A percentile compares a stretch with the other conserved stretches of the same genome.
phyloP scores from a whole-genome alignment of 92 coral and sea anemone genomes.

The Phymanthus crucifer region DNA sequence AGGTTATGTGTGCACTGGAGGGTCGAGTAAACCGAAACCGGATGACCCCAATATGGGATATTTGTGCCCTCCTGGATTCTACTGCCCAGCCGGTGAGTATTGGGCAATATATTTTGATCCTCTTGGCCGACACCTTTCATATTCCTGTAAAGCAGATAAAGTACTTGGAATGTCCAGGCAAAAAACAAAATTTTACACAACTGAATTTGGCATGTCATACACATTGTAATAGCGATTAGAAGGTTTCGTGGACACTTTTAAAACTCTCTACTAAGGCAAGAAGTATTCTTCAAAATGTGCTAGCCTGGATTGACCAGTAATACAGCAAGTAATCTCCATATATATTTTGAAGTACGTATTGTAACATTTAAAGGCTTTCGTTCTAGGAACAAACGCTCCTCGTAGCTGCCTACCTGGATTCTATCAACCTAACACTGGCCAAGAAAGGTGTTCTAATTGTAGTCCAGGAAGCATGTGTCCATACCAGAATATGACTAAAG shows the following conservation, averaged over 20 bases:
- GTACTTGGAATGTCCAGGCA: no score
- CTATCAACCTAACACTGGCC: slow-evolving; percentile 86
- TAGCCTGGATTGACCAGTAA: background rate
- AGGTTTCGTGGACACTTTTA: no score
- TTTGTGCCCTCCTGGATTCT: slow-evolving; percentile 89
- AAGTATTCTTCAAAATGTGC: background rate
- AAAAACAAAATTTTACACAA: no score
- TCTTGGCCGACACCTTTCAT: no score
- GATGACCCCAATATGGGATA: slow-evolving; percentile 79
- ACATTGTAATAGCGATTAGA: no score
- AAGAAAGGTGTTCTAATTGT: slow-evolving; percentile 72
- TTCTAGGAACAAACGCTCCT: slow-evolving; percentile 68
- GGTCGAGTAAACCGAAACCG: slow-evolving; percentile 84
- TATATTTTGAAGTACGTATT: no score
- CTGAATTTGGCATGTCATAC: no score
- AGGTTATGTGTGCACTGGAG: slow-evolving; percentile 92
- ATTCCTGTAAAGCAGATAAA: no score
- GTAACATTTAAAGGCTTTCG: no score
- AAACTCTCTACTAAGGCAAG: no score
- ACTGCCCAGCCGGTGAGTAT: slow-evolving; percentile 71
- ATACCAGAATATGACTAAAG: slow-evolving; percentile 86
- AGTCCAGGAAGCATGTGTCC: slow-evolving; percentile 92
- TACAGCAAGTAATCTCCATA: background rate
- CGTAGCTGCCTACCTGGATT: slow-evolving; percentile 80
- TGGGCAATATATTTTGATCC: no score